Base-by-base conservation (phyloP, 1,140 invertebrate species). In the Zaprionus kolodkinae region DNA sequence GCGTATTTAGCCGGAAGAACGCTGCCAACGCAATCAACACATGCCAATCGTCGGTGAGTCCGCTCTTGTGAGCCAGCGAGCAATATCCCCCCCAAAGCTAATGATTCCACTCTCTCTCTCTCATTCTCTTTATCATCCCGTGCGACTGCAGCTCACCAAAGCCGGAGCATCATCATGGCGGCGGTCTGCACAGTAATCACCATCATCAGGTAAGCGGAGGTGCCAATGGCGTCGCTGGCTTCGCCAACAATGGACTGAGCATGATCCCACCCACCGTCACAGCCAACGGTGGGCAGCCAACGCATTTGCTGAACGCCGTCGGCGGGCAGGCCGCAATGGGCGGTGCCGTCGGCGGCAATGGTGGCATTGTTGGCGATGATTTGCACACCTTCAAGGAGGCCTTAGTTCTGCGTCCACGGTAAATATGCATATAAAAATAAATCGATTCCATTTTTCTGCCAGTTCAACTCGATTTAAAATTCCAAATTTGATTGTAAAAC, bases 301-400 rank as follows among this genome's bases (percentile, higher is more conserved):
- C 72, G 45, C 77, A 91, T 65, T 78, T 82, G 66, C 52, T 82
- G 2, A 78, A 71, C 30, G 38, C 40, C 38, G 72, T 62, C 68
- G 27, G 27, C 27, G 55, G 54, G 30, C 73, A 68, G 48, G 75
- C 21, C 54, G 25, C 27, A 48, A 57, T 45, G 66, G 65, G 36
- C 35, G 71, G 25, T 69, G 56, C 62, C 17, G 71, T 64, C 35
- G 84, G 57, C 13, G 15, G 66, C 11, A 64, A 55, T 3, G 66
- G 43, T n/a, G 79, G 76, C 17, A 59, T 76, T 62, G 72, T 71
- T 15, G 85, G 85, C 63, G 88, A 93, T 54, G 95, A 96, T 83
- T 92, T 97, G 72, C 94, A 96, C 74, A 96, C 95, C 72, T 97
- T 97, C 88, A 94, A 95, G 91, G 96, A 97, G 94, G 96, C 96